A percentile compares a stretch with the other conserved stretches of the same genome.
These are phyloP conservation scores for Macrotus californicus DNA, from an alignment of 2,113 vertebrate genomes.

Conservation along the genomic window DNA sequence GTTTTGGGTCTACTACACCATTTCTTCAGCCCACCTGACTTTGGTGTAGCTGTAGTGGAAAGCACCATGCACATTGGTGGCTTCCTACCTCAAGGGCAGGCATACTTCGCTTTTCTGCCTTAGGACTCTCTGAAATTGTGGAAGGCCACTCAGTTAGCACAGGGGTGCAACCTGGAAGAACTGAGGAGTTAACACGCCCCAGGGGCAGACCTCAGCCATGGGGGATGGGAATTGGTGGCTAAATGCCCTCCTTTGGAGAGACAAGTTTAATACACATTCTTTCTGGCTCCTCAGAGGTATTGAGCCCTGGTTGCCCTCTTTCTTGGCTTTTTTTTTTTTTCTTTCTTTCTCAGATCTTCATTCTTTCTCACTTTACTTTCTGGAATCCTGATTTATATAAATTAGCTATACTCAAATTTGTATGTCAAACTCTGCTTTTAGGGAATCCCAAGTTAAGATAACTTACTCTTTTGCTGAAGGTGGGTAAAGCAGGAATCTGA, in stretches of 20 bases:
- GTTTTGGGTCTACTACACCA: not conserved
- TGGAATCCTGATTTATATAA: not conserved
- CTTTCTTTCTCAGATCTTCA: not conserved
- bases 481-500: conserved; percentile 96
- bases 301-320: not conserved
- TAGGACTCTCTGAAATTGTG: not conserved
- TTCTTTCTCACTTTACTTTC: not conserved
- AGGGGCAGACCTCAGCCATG: not conserved
- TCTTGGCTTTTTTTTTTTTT: not conserved
- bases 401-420: not conserved
- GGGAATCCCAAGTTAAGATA: conserved; percentile 26
- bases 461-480: conserved; percentile 74
- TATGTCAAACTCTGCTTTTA: conserved; percentile 1
- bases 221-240: not conserved
- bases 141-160: not conserved
- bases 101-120: not conserved
- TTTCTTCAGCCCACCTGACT: not conserved
- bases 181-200: not conserved
- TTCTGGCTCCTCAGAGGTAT: not conserved
- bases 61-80: not conserved
- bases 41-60: not conserved
- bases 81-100: not conserved
- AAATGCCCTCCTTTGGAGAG: not conserved
- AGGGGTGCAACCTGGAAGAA: not conserved
- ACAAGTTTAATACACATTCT: not conserved